These are phyloP conservation scores for Enteromius afrohamiltoni DNA, from an alignment of 2,797 vertebrate genomes.

Conservation along the genomic window DNA sequence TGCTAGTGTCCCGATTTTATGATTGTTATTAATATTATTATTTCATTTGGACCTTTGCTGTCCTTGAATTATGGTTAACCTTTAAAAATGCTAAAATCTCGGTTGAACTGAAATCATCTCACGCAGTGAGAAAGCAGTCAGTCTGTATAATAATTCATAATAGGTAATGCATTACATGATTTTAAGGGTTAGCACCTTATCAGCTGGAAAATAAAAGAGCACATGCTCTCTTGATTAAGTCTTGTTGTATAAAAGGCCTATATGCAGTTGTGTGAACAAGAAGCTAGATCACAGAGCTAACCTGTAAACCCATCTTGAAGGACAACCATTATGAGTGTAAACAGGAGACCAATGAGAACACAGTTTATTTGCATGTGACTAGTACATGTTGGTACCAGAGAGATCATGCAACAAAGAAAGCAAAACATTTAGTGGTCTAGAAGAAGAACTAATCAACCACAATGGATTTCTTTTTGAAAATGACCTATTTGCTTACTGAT, in stretches of 20 bases:
- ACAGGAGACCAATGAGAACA: not conserved
- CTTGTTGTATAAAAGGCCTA: not conserved
- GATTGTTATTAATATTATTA: not conserved
- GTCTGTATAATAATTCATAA: not conserved
- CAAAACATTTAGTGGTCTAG: not conserved
- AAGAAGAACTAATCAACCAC: no score
- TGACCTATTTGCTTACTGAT: not conserved
- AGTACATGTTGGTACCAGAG: not conserved
- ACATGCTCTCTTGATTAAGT: not conserved
- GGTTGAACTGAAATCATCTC: not conserved
- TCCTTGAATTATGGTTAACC: not conserved
- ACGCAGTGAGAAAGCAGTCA: not conserved
- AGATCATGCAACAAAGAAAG: not conserved
- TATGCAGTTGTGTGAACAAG: not conserved
- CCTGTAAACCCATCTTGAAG: not conserved
- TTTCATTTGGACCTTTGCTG: not conserved
- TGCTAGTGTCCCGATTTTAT: not conserved
- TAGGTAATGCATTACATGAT: not conserved
- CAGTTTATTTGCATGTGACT: not conserved
- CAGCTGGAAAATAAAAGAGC: not conserved
- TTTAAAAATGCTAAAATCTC: not conserved
- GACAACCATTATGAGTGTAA: not conserved
- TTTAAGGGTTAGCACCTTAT: not conserved
- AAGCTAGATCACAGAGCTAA: not conserved
- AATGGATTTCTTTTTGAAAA: no score